These are phyloP conservation scores for Brachyistius frenatus DNA, from an alignment of 2,113 vertebrate species.

Conservation along the genomic window DNA sequence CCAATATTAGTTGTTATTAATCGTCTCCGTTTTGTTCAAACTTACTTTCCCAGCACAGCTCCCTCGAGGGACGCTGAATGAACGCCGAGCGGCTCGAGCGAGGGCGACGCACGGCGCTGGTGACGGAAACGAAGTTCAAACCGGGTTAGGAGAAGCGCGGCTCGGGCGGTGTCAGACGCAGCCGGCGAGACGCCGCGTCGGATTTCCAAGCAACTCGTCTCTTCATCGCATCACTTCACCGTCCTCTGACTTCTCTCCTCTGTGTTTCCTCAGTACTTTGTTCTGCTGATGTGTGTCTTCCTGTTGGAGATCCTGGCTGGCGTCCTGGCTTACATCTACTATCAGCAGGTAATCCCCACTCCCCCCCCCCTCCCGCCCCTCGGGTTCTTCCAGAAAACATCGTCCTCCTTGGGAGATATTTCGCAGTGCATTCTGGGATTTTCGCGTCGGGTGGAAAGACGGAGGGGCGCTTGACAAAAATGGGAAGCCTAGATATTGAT, in stretches of 20 bases:
- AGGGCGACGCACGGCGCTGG: constrained; percentile 39
- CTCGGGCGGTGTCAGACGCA: background rate
- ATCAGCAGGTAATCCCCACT: constrained; percentile 91
- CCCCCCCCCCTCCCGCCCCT: no score
- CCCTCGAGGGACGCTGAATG: background rate
- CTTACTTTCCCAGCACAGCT: background rate
- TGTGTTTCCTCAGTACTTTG: constrained; percentile 89
- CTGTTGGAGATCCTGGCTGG: constrained; percentile 96
- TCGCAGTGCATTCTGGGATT: background rate
- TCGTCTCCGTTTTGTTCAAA: background rate
- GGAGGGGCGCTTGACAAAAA: background rate
- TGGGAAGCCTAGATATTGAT: constrained; percentile 4
- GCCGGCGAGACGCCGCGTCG: background rate
- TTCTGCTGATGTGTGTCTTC: constrained; percentile 93
- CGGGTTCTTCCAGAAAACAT: no score
- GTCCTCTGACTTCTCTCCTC: constrained; percentile 18
- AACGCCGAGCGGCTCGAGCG: constrained; percentile 27
- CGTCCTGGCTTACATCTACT: constrained; percentile 95
- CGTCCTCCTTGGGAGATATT: background rate
- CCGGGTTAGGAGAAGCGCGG: constrained; percentile 9
- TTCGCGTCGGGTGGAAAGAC: background rate
- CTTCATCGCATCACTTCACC: constrained; percentile 19
- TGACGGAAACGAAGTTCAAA: constrained; percentile 33
- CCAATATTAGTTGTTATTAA: no score
- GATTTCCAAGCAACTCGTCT: background rate